Evolutionary conservation across 30 jellyfish, hydroid and myxozoan genomes (phyloP).

Genomic region (Rhopilema esculentum): DNA sequence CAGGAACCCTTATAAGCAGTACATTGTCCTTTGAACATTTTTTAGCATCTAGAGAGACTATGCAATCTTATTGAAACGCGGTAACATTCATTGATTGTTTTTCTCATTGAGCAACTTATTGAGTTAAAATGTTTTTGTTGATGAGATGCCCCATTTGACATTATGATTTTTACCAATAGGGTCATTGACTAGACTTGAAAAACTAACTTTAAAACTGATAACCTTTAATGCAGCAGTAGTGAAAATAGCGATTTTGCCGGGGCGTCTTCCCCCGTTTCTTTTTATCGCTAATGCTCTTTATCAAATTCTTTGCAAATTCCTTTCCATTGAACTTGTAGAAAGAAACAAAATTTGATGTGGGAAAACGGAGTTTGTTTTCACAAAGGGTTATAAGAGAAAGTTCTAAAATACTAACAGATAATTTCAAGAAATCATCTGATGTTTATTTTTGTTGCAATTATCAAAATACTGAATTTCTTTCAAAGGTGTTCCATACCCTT

Average conservation of each 20-base stretch:
- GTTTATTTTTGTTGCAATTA: neutral
- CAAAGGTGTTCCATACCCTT: neutral
- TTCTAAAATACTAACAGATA: neutral
- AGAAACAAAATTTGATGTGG: neutral
- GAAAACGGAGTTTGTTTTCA: neutral
- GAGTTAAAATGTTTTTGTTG: neutral
- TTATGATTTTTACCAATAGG: neutral
- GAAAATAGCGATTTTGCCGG: conserved; percentile 36
- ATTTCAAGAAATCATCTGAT: neutral
- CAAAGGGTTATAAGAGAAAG: neutral
- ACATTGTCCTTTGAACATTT: neutral
- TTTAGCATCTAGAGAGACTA: neutral
- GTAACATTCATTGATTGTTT: neutral
- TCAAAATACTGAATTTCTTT: neutral
- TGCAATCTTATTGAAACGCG: neutral
- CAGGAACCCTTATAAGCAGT: neutral
- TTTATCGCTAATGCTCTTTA: neutral
- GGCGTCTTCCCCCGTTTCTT: conserved; percentile 23
- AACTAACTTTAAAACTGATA: neutral
- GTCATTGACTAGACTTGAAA: neutral
- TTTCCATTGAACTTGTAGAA: conserved; percentile 17
- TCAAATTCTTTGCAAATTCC: conserved; percentile 1
- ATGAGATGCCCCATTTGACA: neutral
- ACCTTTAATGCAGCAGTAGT: conserved; percentile 14
- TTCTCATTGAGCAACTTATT: neutral